Evolutionary conservation across 2,797 vertebrate genomes (phyloP), one percentile per base, ranked within the genome.

Genomic region (Chelidonichthys spinosus): DNA sequence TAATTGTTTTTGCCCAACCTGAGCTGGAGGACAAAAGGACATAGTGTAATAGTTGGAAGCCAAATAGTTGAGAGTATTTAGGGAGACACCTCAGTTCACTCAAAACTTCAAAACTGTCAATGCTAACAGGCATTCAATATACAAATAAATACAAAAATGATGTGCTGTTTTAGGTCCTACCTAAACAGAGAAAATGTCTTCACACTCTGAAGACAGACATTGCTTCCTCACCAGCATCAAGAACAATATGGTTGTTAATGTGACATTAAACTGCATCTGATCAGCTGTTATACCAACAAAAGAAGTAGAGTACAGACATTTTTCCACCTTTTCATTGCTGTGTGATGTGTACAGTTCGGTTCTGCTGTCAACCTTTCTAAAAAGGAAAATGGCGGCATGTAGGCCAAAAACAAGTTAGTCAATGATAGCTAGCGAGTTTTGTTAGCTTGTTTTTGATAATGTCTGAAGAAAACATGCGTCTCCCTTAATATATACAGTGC

Each of bases 51-150:
- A 69, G 50, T 15, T 46, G 59, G 37, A 37, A 76, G 69, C 47
- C 60, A 74, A 56, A 79, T 39, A 69, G 44, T 18, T 10, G 69
- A 69, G 74, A 73, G 54, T 63, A 79, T 50, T 82, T n/a, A 59
- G 49, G 76, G 61, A 63, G 64, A 67, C 54, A 65, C 69, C 64
- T 81, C 70, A 36, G 44, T 53, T 72, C 43, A n/a, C 55, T 74
- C 76, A 65, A 60, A 83, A 69, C 33, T 42, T 74, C 76, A 65
- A 60, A 83, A 69, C 33, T 42, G 56, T 39, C 70, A 58, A 47
- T 66, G 69, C 54, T 65, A 69, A 63, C 65, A 54, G 53, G 59
- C 25, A 25, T 25, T 25, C 25, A 25, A 25, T 25, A 25, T 25
- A 25, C 25, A 25, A 25, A 25, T 25, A 60, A n/a, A 50, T 43